Percentiles rank a stretch among this genome's conserved stretches.
Conservation (phyloP, 1,140 invertebrate genomes). For the Bombus fervidus region DNA sequence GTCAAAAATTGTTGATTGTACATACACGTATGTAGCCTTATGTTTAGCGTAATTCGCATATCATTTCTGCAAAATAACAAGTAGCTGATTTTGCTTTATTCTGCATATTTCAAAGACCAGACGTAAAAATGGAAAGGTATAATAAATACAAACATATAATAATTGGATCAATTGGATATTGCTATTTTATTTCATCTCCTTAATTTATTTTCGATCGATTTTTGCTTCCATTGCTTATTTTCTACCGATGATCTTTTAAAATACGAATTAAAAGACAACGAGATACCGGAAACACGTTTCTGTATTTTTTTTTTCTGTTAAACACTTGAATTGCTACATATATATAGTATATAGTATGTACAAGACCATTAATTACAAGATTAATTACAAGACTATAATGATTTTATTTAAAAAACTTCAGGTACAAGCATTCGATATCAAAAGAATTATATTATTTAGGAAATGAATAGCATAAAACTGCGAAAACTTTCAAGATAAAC, state of each 20-base stretch:
- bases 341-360: too few relatives aligned
- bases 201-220: neutral
- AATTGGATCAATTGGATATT: neutral
- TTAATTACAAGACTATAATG: too few relatives aligned
- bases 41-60: too few relatives aligned
- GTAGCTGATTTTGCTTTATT: neutral
- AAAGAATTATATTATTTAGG: neutral
- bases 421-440: neutral
- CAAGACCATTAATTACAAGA: too few relatives aligned
- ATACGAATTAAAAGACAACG: neutral
- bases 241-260: neutral
- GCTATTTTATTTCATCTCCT: neutral
- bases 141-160: neutral
- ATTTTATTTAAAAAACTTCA: too few relatives aligned
- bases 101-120: neutral
- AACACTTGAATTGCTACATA: neutral
- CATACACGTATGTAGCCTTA: too few relatives aligned
- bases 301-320: neutral
- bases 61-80: neutral
- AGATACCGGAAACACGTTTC: neutral
- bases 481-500: neutral
- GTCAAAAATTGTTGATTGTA: too few relatives aligned
- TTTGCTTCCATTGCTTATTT: neutral
- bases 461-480: neutral
- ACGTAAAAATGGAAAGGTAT: neutral